Evolutionary conservation across 1,140 invertebrate species (phyloP).

Genomic region (Tyrophagus putrescentiae): DNA sequence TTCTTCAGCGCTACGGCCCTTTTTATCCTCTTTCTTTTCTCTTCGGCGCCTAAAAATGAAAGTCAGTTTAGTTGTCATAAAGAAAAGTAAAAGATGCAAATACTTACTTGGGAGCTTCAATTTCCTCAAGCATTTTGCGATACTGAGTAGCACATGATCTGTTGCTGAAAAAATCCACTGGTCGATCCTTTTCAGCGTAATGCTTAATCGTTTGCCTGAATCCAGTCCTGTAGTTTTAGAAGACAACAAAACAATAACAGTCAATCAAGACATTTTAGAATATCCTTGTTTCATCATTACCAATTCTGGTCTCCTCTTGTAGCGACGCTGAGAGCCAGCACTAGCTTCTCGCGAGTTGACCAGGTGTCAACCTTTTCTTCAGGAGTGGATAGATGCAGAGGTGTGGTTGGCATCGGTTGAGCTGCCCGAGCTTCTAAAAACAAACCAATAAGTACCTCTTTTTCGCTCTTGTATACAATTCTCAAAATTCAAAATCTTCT

Average conservation of each 20-base stretch:
- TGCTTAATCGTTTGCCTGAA: constrained; percentile 62
- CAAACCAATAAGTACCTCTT: no score
- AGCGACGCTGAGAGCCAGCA: constrained; percentile 65
- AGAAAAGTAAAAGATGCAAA: constrained; percentile 15
- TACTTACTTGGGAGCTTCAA: constrained; percentile 59
- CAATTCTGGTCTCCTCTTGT: constrained; percentile 84
- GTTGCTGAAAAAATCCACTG: constrained; percentile 75
- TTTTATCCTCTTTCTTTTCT: constrained; percentile 45
- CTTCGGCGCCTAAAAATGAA: constrained; percentile 2
- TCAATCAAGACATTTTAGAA: constrained; percentile 14
- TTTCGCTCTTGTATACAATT: no score
- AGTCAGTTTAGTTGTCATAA: neutral
- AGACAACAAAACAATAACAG: neutral
- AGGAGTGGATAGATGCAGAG: no score
- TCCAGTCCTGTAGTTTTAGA: constrained; percentile 45
- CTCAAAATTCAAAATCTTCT: no score
- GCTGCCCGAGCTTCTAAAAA: no score
- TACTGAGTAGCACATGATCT: constrained; percentile 83
- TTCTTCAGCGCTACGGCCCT: constrained; percentile 50
- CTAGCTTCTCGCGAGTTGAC: constrained; percentile 65
- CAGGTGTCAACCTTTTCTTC: constrained; percentile 60
- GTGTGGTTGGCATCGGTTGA: no score
- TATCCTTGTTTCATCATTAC: constrained; percentile 37
- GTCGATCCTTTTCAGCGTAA: constrained; percentile 50
- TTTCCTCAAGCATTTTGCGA: constrained; percentile 59